Evolutionary conservation across 2,113 vertebrate genomes (phyloP), one percentile per base, ranked within the genome.

Genomic region (Seriola aureovittata): DNA sequence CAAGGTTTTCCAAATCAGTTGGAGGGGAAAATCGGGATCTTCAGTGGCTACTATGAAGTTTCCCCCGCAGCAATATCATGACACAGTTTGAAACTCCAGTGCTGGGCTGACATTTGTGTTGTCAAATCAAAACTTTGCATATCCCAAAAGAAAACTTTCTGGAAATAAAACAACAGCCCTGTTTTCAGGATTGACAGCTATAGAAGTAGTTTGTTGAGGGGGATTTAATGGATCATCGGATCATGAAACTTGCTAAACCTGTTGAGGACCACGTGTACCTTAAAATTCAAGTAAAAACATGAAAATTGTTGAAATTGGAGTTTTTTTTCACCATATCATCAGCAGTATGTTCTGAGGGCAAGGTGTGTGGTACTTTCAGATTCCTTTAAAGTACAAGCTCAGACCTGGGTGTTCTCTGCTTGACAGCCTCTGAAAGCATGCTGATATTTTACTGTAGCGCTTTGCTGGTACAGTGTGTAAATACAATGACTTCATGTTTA

Each of bases 371-470:
- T 71, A 88, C 73, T 71, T 74, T 71, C 25, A 78, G 86, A 89
- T 89, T 89, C 89, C 87, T 88, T 73, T 11, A 65, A 71, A 80
- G 72, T 85, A 86, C 89, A 93, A 88, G 89, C 89, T 93, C 85
- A 93, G 91, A 90, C 89, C 84, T 93, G 91, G 91, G 66, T 81
- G 66, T 78, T 80, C 38, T 29, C 11, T 83, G 89, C 81, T 67
- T 89, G 85, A 89, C 76, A 90, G 86, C 83, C 70, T 85, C 65
- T 85, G 48, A 86, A 89, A 78, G 58, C 64, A 82, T 12, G 32
- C 72, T 73, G 71, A 84, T 66, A 58, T 71, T 89, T 81, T 25
- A 79, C 65, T 46, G 73, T 63, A 77, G 64, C 77, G 60, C 66
- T 71, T 68, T 58, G 44, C 80, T 88, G 67, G 25, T 65, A 63